These are phyloP conservation scores for Tachysurus vachellii DNA, from an alignment of 2,113 vertebrate genomes.

Conservation along the genomic window DNA sequence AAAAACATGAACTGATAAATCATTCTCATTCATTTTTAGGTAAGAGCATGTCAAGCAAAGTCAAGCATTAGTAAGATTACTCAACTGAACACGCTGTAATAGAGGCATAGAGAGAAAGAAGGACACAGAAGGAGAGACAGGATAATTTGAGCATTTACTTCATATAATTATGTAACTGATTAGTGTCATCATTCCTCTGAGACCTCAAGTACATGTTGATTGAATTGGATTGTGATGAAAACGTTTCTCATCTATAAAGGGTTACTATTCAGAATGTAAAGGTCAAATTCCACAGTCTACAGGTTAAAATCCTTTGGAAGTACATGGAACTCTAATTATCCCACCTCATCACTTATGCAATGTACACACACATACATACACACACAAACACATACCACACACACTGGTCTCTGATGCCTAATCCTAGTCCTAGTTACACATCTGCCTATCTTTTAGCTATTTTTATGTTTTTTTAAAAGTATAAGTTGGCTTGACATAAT, in stretches of 20 bases:
- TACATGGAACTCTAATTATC: constrained; percentile 17
- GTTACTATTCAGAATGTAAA: background rate
- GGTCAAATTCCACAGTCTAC: background rate
- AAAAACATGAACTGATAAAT: background rate
- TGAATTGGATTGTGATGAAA: background rate
- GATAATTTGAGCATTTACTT: constrained; percentile 11
- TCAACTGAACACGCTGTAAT: background rate
- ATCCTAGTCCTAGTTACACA: background rate
- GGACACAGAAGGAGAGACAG: background rate
- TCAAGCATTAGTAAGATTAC: background rate
- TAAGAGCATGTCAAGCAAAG: background rate
- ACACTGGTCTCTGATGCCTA: background rate
- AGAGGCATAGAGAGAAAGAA: background rate
- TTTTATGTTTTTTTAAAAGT: background rate
- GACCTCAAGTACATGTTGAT: background rate
- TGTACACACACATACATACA: constrained; percentile 9
- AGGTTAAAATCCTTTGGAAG: background rate
- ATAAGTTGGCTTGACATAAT: background rate
- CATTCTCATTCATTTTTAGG: background rate
- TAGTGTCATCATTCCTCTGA: background rate
- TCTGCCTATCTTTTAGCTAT: background rate
- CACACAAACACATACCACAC: constrained; percentile 2
- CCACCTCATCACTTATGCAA: constrained; percentile 26
- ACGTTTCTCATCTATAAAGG: background rate
- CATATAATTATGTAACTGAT: background rate